Evolutionary conservation across 2,113 vertebrate species (phyloP).

Genomic region (Austrofundulus limnaeus): DNA sequence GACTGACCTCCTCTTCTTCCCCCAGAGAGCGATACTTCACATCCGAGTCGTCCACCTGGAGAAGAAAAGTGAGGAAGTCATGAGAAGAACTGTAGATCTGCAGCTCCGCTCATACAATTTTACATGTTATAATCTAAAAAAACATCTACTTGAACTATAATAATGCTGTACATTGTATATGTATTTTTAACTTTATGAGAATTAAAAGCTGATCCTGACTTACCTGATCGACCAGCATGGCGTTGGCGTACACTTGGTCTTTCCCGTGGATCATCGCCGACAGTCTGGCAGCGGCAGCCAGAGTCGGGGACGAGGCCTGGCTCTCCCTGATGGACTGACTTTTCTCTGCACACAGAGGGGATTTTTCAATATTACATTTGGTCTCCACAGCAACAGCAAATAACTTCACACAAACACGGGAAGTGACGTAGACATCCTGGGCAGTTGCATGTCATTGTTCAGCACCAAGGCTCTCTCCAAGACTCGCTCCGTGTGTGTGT

Average conservation of each 20-base stretch:
- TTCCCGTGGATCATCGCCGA: conserved; percentile 84
- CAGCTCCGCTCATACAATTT: conserved; percentile 7
- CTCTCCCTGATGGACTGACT: conserved; percentile 80
- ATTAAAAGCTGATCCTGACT: conserved; percentile 2
- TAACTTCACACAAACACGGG: conserved; percentile 70
- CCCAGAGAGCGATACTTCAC: conserved; percentile 72
- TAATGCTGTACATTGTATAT: not conserved
- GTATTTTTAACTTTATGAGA: not conserved
- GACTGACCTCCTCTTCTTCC: conserved; percentile 55
- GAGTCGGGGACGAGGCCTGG: conserved; percentile 71
- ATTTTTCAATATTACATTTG: conserved; percentile 62
- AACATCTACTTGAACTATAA: not conserved
- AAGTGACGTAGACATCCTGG: conserved; percentile 73
- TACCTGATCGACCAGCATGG: conserved; percentile 87
- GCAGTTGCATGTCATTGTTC: conserved; percentile 68
- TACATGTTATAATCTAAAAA: not conserved
- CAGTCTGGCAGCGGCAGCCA: conserved; percentile 76
- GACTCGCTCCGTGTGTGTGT: conserved; percentile 17
- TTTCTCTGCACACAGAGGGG: conserved; percentile 71
- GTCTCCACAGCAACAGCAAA: conserved; percentile 72
- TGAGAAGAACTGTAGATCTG: conserved; percentile 20
- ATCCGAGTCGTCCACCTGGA: conserved; percentile 80
- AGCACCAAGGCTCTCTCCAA: conserved; percentile 38
- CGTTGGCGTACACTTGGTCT: conserved; percentile 86
- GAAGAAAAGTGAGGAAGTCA: conserved; percentile 11